Evolutionary conservation across 2,113 vertebrate species (phyloP), one percentile per base, ranked within the genome.

Genomic region (Phodopus roborovskii): DNA sequence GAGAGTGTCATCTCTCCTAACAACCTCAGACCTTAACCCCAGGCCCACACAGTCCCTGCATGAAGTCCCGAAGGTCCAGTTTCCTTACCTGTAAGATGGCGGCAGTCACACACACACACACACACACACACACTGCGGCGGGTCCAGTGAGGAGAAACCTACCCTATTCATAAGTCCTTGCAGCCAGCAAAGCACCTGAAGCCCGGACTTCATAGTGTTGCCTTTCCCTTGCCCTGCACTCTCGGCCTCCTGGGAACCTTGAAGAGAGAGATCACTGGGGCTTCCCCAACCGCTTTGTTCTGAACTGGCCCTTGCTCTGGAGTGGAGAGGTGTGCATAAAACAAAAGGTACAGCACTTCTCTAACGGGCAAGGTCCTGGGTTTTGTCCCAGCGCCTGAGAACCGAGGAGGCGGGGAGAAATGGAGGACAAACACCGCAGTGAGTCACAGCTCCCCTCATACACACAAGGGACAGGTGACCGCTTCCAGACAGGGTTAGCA

Each of bases 71-170:
- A 1, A 56, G 73, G n/a, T 30, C 19, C 50, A 24, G 4, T 30
- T 84, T 60, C 30, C 56, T 68, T 10, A 20, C 74, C 85, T 50
- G 26, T 36, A 17, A n/a, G 16, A 53, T 50, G 45, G 58, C 9
- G 15, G 15, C 1, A 11, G 70, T 15, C 7, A 45, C 48, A 85
- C 1, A 88, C 2, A 12, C n/a, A 22, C 1, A 58, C 48, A 50
- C 1, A 1, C 36, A 19, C 1, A 50, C 53, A 79, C 30, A n/a
- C 56, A 12, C 77, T 15, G 4, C 0, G 0, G 42, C 45, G 26
- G 17, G 15, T 17, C 0, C 28, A 16, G 7, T 42, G 19, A 48
- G n/a, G 9, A 10, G 39, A 45, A 62, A 2, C 2, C 1, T 13
- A 1, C 83, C 56, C 17, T 5, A 33, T 15, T 81, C 48, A 22